These are phyloP conservation scores for Eupeodes luniger DNA, from an alignment of 2,888 invertebrate genomes.

Conservation along the genomic window DNA sequence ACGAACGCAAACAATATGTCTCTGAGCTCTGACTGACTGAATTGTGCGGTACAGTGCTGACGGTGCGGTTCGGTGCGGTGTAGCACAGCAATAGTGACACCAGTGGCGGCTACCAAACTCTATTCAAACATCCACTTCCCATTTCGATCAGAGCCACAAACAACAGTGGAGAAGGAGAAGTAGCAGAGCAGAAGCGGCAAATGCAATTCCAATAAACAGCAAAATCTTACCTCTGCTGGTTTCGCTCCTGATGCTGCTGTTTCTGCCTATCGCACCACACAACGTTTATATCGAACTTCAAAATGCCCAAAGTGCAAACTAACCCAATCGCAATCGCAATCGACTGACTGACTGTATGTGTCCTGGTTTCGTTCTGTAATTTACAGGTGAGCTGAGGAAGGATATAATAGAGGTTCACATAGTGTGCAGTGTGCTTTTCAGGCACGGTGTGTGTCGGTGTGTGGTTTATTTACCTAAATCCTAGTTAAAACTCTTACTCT, in stretches of 20 bases:
- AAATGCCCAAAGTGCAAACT: conserved; percentile 65
- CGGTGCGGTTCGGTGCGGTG: too few relatives aligned
- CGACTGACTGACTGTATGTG: conserved; percentile 1
- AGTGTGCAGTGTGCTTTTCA: neutral
- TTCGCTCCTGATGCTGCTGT: too few relatives aligned
- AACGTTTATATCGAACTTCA: conserved; percentile 33
- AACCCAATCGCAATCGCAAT: conserved; percentile 48
- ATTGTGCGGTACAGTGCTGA: neutral
- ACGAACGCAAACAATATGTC: neutral
- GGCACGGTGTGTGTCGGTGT: neutral
- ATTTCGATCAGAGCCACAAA: conserved; percentile 57
- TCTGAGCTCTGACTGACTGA: neutral
- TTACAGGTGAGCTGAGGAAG: conserved; percentile 42
- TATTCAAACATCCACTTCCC: conserved; percentile 57
- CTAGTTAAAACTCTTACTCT: conserved; percentile 51
- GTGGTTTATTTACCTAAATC: conserved; percentile 56
- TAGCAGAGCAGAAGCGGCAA: neutral
- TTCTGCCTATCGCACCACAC: neutral
- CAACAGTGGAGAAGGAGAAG: neutral
- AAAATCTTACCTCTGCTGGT: conserved; percentile 1
- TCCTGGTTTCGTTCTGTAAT: conserved; percentile 45
- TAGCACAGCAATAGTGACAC: neutral
- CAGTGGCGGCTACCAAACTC: conserved; percentile 30
- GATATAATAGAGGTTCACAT: conserved; percentile 8
- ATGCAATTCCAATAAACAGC: conserved; percentile 53